Evolutionary conservation across 2,888 invertebrate genomes (phyloP).

Genomic region (Diogma glabrata): DNA sequence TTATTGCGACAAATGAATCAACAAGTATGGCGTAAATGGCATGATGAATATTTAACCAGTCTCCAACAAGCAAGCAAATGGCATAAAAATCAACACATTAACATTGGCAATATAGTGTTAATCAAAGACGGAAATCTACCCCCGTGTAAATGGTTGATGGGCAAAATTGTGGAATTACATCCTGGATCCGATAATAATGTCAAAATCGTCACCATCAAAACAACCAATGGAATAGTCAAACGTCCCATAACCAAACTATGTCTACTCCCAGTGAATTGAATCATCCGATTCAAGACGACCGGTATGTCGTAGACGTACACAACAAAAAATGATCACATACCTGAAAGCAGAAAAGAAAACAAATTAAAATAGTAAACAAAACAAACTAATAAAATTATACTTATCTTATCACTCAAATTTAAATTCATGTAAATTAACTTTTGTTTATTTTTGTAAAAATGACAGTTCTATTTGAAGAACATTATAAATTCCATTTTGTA

Average conservation of each 20-base stretch:
- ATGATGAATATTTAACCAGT: conserved; percentile 21
- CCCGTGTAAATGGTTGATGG: conserved; percentile 21
- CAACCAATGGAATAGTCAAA: neutral
- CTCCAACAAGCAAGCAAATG: conserved; percentile 23
- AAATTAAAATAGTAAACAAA: no score
- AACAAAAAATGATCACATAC: no score
- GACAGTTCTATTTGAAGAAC: no score
- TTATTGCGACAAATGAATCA: conserved; percentile 21
- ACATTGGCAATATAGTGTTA: conserved; percentile 21
- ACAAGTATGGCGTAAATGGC: conserved; percentile 22
- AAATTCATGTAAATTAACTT: no score
- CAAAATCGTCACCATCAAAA: conserved; percentile 15
- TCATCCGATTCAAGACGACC: neutral
- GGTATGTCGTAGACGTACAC: no score
- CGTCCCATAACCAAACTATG: conserved; percentile 13
- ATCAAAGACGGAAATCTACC: conserved; percentile 21
- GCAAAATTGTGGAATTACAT: conserved; percentile 19
- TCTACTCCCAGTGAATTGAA: neutral
- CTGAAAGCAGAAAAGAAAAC: no score
- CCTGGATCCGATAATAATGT: conserved; percentile 21
- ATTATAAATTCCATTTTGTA: no score
- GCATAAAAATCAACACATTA: conserved; percentile 16
- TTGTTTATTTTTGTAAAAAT: no score
- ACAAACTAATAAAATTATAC: no score
- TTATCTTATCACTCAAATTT: no score